Base-by-base conservation (phyloP, 2,888 invertebrate genomes). In the Augochlorella aurata region DNA sequence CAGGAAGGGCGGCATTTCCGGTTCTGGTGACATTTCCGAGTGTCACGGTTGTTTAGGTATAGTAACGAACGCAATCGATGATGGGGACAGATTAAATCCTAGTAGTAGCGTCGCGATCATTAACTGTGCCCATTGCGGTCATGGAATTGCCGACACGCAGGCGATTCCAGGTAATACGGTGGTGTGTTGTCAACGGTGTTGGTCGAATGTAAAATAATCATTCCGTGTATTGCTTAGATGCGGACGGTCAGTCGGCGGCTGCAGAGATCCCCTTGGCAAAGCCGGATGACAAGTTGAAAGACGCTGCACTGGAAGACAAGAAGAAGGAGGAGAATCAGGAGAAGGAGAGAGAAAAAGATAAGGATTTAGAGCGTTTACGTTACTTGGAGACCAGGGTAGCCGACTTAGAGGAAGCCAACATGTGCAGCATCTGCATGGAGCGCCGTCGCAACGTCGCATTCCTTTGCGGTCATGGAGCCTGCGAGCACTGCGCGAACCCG, bases 381-480 rank as follows among this genome's bases (percentile, higher is more conserved):
- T 96, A 96, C 90, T 94, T 97, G 75, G 97, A 97, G 92, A 96
- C 96, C 87, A 96, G 97, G 94, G 96, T 98, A 81, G 97, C 97
- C 65, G 97, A 98, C 94, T 96, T 98, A 87, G 98, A 98, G 92
- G 98, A 98, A 91, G 96, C 97, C 24, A 96, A 97, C 90, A 96
- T 96, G 92, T 98, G 98, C 91, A 96, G 97, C 76, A 98, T 98
- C 88, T 98, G 98, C 92, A 97, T 98, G 97, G 98, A 98, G 91
- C 94, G 97, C 52, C 95, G 96, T 81, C 94, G 97, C 54, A 97
- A 97, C 91, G 96, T 97, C 29, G 97, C 97, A 38, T 98, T 98
- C 93, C 94, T 97, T n/a, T 98, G 98, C 90, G 98, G 98, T 1
- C 98, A 98, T 90, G 96, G 97, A 38, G 97, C 97, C 18, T 98